These are phyloP conservation scores for Datnioides undecimradiatus DNA, from an alignment of 2,113 vertebrate species.

Conservation along the genomic window DNA sequence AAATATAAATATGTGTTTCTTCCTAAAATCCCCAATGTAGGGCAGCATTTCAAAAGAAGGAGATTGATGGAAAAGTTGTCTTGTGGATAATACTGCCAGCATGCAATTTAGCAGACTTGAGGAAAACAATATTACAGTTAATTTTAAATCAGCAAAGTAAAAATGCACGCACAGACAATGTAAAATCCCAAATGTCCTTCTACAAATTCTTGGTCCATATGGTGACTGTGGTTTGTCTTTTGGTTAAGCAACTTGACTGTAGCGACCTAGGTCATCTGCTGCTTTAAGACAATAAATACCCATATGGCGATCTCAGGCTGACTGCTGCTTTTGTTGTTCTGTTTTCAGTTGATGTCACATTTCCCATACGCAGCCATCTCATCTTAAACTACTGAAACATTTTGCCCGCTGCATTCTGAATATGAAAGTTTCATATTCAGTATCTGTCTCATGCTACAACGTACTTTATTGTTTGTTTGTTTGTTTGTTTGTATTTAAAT, in stretches of 20 bases:
- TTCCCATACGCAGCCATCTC: conserved; percentile 16
- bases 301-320: conserved; percentile 13
- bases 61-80: conserved; percentile 15
- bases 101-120: conserved; percentile 9
- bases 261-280: conserved; percentile 5
- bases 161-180: background rate
- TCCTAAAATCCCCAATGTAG: conserved; percentile 23
- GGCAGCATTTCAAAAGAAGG: conserved; percentile 5
- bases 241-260: conserved; percentile 1
- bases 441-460: background rate
- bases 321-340: conserved; percentile 10
- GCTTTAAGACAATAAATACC: conserved; percentile 17
- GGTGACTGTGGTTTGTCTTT: background rate
- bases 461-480: background rate
- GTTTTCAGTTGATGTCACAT: conserved; percentile 9
- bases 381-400: background rate
- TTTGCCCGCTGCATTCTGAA: conserved; percentile 1
- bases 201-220: conserved; percentile 11
- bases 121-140: conserved; percentile 6
- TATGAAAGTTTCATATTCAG: no score
- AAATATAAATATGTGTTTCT: conserved; percentile 11
- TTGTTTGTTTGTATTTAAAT: no score
- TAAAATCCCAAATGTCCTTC: background rate
- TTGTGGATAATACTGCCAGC: conserved; percentile 8
- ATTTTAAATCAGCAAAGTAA: background rate